Conservation (phyloP, 2,113 vertebrate species). For the Camelus dromedarius region DNA sequence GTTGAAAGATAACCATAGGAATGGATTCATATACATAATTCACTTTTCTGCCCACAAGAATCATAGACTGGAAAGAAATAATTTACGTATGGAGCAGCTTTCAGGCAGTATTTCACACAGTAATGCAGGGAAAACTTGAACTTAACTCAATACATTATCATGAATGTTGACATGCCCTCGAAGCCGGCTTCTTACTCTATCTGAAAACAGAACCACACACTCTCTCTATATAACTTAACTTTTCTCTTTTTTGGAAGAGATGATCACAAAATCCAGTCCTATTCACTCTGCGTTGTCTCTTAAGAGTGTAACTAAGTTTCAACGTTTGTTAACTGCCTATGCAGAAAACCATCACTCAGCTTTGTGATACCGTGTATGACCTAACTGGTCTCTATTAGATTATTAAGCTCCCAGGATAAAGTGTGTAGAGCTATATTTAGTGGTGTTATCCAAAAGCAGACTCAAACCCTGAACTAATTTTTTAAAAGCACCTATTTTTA, state of each 20-base stretch:
- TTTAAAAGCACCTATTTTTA: not conserved
- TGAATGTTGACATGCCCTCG: not conserved
- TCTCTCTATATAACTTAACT: not conserved
- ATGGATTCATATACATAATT: constrained; percentile 58
- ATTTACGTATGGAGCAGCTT: constrained; percentile 47
- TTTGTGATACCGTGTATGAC: not conserved
- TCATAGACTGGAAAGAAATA: constrained; percentile 66
- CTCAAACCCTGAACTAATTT: constrained; percentile 36
- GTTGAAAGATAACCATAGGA: constrained; percentile 68
- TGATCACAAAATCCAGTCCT: not conserved
- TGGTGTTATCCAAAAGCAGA: constrained; percentile 42
- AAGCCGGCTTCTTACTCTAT: constrained; percentile 37
- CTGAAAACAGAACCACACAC: not conserved
- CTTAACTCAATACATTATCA: constrained; percentile 21
- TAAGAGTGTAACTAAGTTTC: constrained; percentile 6
- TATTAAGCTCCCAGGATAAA: not conserved
- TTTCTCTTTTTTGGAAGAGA: constrained; percentile 36
- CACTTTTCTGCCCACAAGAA: constrained; percentile 61
- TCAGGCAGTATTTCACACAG: constrained; percentile 55
- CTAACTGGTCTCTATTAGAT: constrained; percentile 26
- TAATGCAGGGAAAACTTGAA: constrained; percentile 68
- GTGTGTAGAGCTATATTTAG: not conserved
- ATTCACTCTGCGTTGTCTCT: not conserved
- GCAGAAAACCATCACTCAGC: not conserved
- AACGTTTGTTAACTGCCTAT: not conserved